Evolutionary conservation across 92 coral and sea anemone species (phyloP).

Genomic region (Siderastrea siderea): DNA sequence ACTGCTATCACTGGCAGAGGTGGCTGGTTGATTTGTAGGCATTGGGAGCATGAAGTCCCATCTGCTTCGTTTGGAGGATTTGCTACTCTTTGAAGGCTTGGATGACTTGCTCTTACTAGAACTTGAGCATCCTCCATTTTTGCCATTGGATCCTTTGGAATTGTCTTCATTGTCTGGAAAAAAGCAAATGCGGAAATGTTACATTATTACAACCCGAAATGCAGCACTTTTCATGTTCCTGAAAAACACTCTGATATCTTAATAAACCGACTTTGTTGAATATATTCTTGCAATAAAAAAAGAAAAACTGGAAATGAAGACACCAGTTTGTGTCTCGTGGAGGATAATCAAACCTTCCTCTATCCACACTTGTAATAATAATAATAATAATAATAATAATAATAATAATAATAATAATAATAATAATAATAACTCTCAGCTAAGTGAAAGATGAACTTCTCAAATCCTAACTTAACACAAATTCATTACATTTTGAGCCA

Average conservation of each 20-base stretch:
- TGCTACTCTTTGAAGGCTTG: constrained; percentile 9
- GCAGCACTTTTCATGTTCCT: not conserved
- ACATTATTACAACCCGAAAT: not conserved
- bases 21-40: constrained; percentile 61
- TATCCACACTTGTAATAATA: too few species aligned
- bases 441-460: too few species aligned
- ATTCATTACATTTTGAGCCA: too few species aligned
- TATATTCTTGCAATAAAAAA: too few species aligned
- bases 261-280: too few species aligned
- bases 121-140: constrained; percentile 21
- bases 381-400: too few species aligned
- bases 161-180: constrained; percentile 28
- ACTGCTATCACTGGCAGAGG: constrained; percentile 32
- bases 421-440: too few species aligned
- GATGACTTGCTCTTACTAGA: constrained; percentile 36
- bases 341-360: too few species aligned
- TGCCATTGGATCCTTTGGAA: constrained; percentile 22
- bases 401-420: too few species aligned
- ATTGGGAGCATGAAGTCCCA: constrained; percentile 99
- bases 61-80: constrained; percentile 32
- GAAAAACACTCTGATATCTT: too few species aligned
- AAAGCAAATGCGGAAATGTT: not conserved
- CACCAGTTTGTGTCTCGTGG: too few species aligned
- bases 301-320: not conserved
- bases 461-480: too few species aligned